Conservation (phyloP, 2,797 vertebrate species). For the Morelia viridis region DNA sequence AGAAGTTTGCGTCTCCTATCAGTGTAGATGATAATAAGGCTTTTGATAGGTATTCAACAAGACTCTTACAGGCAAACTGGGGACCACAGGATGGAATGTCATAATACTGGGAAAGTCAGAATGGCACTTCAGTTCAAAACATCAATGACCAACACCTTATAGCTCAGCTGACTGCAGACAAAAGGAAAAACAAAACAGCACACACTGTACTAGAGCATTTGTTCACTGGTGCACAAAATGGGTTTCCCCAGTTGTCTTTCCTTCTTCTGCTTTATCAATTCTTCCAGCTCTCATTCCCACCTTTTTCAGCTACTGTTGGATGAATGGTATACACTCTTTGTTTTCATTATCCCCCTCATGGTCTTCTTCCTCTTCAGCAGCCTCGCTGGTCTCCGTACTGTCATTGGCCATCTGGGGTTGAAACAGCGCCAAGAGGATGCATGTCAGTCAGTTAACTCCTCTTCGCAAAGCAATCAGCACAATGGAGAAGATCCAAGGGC, state of each 20-base stretch:
- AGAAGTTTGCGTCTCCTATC: slow-evolving; percentile 57
- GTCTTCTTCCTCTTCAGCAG: slow-evolving; percentile 97
- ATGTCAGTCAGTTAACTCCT: background rate
- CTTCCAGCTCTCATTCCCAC: background rate
- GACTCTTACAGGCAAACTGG: slow-evolving; percentile 59
- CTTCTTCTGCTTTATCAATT: slow-evolving; percentile 61
- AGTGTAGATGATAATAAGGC: slow-evolving; percentile 57
- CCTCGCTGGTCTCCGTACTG: slow-evolving; percentile 98
- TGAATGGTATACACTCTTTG: slow-evolving; percentile 98
- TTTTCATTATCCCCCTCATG: slow-evolving; percentile 94
- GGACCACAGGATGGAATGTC: slow-evolving; percentile 67
- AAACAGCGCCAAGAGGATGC: slow-evolving; percentile 30
- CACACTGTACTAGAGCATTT: slow-evolving; percentile 83
- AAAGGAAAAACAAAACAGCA: slow-evolving; percentile 71
- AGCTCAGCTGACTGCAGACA: slow-evolving; percentile 82
- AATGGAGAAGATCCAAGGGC: background rate
- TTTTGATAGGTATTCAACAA: slow-evolving; percentile 56
- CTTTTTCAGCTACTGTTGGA: slow-evolving; percentile 80
- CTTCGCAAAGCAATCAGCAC: background rate
- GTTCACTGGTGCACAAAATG: slow-evolving; percentile 79
- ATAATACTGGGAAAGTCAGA: slow-evolving; percentile 77
- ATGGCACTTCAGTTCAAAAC: slow-evolving; percentile 83
- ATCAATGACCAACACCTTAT: slow-evolving; percentile 77
- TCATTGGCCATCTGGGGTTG: slow-evolving; percentile 92
- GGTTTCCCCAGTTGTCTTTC: slow-evolving; percentile 68